Percentiles rank a stretch among this genome's conserved stretches.
Conservation (phyloP, 2,797 vertebrate genomes). For the Brachyalestes nurse region DNA sequence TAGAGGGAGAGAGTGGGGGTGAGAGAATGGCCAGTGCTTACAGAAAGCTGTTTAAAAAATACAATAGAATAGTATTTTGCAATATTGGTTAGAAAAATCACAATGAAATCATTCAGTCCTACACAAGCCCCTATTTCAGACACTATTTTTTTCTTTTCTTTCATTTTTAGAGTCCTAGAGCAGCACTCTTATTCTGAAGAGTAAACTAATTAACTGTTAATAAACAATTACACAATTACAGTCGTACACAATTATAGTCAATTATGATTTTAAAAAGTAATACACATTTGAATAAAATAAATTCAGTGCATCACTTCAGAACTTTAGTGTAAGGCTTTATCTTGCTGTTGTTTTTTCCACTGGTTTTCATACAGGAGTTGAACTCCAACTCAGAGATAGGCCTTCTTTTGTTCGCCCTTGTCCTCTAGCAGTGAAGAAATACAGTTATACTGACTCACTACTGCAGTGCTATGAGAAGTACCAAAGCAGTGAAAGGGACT, state of each 20-base stretch:
- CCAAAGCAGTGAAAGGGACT: neutral
- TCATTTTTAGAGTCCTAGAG: neutral
- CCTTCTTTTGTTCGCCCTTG: constrained; percentile 23
- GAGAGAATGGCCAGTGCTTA: too few species aligned
- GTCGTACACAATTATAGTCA: too few species aligned
- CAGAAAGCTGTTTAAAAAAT: too few species aligned
- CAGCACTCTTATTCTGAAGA: neutral
- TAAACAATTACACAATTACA: too few species aligned
- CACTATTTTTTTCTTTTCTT: neutral
- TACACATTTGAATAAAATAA: neutral
- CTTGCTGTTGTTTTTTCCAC: neutral
- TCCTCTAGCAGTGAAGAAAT: neutral
- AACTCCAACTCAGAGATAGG: constrained; percentile 39
- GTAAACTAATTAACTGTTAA: neutral
- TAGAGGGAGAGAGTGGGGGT: neutral
- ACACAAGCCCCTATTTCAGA: neutral
- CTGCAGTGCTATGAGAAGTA: neutral
- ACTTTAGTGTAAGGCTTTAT: neutral
- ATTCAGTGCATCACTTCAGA: neutral
- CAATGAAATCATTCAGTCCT: too few species aligned
- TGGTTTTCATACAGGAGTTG: too few species aligned
- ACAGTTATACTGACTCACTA: neutral
- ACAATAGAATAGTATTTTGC: too few species aligned
- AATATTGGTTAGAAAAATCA: too few species aligned
- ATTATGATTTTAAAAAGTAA: too few species aligned